These are phyloP conservation scores for Rotaria socialis DNA, from an alignment of 2,888 invertebrate species.

Conservation along the genomic window DNA sequence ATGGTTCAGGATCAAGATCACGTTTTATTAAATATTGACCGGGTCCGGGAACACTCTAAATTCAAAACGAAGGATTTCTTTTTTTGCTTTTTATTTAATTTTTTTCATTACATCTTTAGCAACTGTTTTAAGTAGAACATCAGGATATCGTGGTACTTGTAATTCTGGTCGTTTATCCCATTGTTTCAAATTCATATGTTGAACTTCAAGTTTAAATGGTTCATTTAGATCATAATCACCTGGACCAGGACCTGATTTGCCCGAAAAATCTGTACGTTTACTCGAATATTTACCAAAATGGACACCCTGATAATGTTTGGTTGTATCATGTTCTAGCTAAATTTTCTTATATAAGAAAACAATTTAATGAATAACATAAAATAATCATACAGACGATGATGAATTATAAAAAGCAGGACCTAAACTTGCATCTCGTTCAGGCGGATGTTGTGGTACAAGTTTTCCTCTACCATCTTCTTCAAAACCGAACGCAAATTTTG, in stretches of 20 bases:
- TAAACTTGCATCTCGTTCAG: constrained; percentile 53
- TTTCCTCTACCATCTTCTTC: constrained; percentile 59
- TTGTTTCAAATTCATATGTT: constrained; percentile 49
- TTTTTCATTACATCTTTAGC: constrained; percentile 53
- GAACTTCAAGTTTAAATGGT: constrained; percentile 49
- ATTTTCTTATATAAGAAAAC: too few relatives aligned
- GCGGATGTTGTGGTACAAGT: constrained; percentile 56
- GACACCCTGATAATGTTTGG: constrained; percentile 55
- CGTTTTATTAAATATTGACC: constrained; percentile 57
- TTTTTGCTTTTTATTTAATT: too few relatives aligned
- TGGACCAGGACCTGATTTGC: constrained; percentile 56
- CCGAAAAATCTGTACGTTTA: constrained; percentile 52
- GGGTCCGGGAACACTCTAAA: constrained; percentile 56
- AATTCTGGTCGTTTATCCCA: constrained; percentile 51
- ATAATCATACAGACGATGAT: neutral
- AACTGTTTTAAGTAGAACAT: constrained; percentile 53
- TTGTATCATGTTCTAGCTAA: constrained; percentile 44
- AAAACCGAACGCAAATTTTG: constrained; percentile 58
- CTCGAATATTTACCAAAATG: constrained; percentile 57
- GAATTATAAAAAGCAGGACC: constrained; percentile 58
- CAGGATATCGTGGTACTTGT: constrained; percentile 56
- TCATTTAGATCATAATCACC: constrained; percentile 57
- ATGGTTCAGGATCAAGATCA: constrained; percentile 52
- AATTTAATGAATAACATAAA: neutral
- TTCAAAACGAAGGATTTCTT: neutral